A percentile compares a stretch with the other conserved stretches of the same genome.
Evolutionary conservation across 2,888 invertebrate genomes (phyloP).

Genomic region (Gandaritis pyraliata): DNA sequence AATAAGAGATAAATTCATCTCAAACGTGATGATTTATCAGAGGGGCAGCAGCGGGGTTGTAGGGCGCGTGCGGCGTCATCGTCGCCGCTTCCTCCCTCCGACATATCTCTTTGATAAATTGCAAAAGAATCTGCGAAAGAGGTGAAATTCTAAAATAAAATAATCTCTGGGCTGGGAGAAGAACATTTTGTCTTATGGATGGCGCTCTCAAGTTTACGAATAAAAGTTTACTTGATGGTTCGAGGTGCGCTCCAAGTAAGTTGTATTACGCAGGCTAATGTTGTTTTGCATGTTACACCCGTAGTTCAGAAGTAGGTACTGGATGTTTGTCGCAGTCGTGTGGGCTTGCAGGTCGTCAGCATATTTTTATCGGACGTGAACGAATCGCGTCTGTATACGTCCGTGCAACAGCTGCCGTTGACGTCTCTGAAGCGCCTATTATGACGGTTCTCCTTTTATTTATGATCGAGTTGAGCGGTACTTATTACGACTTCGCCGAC

Average conservation of each 20-base stretch:
- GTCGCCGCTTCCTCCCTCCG: slow-evolving; percentile 58
- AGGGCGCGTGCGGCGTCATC: slow-evolving; percentile 66
- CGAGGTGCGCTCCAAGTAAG: slow-evolving; percentile 40
- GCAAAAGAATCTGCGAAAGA: slow-evolving; percentile 64
- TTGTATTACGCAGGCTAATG: slow-evolving; percentile 44
- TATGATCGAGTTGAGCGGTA: slow-evolving; percentile 76
- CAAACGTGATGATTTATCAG: slow-evolving; percentile 72
- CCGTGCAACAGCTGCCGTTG: slow-evolving; percentile 71
- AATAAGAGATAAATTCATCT: slow-evolving; percentile 69
- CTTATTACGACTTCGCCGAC: slow-evolving; percentile 72
- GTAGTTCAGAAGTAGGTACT: slow-evolving; percentile 35
- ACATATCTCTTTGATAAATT: slow-evolving; percentile 75
- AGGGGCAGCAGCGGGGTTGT: slow-evolving; percentile 45
- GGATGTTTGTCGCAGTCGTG: slow-evolving; percentile 39
- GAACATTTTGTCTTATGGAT: slow-evolving; percentile 43
- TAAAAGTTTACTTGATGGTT: slow-evolving; percentile 47
- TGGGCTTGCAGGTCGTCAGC: slow-evolving; percentile 39
- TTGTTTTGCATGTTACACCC: slow-evolving; percentile 52
- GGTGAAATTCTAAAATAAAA: slow-evolving; percentile 63
- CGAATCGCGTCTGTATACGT: slow-evolving; percentile 59
- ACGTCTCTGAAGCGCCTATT: slow-evolving; percentile 70
- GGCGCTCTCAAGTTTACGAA: slow-evolving; percentile 45
- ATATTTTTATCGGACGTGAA: slow-evolving; percentile 63
- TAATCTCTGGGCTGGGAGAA: slow-evolving; percentile 42
- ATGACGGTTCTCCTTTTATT: slow-evolving; percentile 74